Base-by-base conservation (phyloP, 2,797 vertebrate genomes). In the Luscinia megarhynchos region DNA sequence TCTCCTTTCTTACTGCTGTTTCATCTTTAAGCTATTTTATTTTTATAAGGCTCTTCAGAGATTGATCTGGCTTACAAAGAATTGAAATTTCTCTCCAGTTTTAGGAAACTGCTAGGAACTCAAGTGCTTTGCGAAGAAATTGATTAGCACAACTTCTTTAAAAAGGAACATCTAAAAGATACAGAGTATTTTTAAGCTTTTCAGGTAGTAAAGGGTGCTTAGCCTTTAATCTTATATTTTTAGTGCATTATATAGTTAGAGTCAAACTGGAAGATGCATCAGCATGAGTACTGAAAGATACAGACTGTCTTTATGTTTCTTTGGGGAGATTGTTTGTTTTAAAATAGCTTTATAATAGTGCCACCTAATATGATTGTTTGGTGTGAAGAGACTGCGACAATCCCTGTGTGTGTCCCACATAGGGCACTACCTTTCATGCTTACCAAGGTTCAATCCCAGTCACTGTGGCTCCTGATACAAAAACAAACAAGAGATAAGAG, bases 41-140 rank as follows among this genome's bases (percentile, higher is more conserved):
- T 97, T 96, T 96, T 97, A 88, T 88, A 96, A 97, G 95, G 70
- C 59, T 96, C 89, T 95, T 96, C 93, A 94, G 97, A 96, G 91
- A 96, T 78, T 92, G 91, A 95, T 93, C 97, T 97, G 91, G 90
- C 74, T 93, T 94, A 95, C 68, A 70, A 95, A 96, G 96, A 95
- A 83, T 63, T 93, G 78, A 88, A 66, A 94, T 96, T 97, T 97
- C 91, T 95, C 88, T 96, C 94, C 92, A 90, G 95, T 92, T 97
- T 97, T 83, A 93, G 92, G 93, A 97, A 97, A 94, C 91, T 93
- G 73, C 68, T 87, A 91, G 82, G 95, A 95, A 92, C 63, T 79
- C 29, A 40, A 93, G 64, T 63, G 48, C 94, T 95, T 95, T 90
- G 91, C 90, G 85, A 96, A 92, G 63, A 81, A 95, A 97, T 96